These are phyloP conservation scores for Phrynosoma blainvillii DNA, from an alignment of 2,113 vertebrate genomes.

Conservation along the genomic window DNA sequence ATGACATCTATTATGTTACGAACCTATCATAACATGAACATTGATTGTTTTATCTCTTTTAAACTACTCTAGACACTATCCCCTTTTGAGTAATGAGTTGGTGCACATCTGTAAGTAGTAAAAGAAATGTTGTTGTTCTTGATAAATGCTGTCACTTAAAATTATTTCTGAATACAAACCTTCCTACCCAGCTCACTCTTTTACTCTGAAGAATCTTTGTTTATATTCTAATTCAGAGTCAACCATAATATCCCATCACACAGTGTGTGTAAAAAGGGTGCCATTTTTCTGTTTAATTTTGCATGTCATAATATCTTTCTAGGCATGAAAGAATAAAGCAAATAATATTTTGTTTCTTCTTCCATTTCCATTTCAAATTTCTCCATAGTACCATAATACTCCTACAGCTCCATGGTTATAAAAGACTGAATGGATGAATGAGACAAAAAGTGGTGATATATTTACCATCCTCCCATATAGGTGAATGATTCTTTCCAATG, in stretches of 20 bases:
- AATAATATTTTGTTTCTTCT: not conserved
- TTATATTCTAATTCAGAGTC: not conserved
- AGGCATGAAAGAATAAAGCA: not conserved
- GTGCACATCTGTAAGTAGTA: conserved; percentile 22
- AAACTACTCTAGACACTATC: conserved; percentile 18
- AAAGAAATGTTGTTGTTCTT: not conserved
- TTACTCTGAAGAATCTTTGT: conserved; percentile 1
- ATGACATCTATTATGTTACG: conserved; percentile 30
- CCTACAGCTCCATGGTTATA: not conserved
- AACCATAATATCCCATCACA: not conserved
- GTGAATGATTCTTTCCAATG: not conserved
- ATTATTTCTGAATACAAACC: not conserved
- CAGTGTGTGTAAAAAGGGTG: not conserved
- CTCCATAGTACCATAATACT: not conserved
- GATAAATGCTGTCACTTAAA: conserved; percentile 14
- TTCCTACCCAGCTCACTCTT: not conserved
- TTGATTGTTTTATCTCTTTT: not conserved
- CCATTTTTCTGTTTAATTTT: not conserved
- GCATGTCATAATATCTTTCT: not conserved
- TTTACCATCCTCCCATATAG: not conserved
- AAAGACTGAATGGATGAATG: not conserved
- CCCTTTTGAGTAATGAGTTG: not conserved
- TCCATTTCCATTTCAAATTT: not conserved
- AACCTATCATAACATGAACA: conserved; percentile 16
- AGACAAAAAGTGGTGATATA: not conserved